These are phyloP conservation scores for Dendrolimus punctatus DNA, from an alignment of 1,140 invertebrate genomes.

Conservation along the genomic window DNA sequence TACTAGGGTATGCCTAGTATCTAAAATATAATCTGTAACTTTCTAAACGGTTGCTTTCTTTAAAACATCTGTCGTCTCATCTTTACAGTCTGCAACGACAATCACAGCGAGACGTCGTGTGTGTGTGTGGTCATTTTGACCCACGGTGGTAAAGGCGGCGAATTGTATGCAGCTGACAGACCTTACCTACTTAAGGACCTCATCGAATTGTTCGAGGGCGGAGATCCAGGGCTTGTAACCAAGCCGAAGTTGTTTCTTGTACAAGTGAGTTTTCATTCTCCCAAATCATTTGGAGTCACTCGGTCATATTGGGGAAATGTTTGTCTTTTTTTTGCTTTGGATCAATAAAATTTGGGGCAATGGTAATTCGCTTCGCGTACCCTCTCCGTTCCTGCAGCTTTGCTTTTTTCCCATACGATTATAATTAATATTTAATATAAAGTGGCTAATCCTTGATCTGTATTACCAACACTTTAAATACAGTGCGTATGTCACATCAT, in stretches of 20 bases:
- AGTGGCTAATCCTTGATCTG: no score
- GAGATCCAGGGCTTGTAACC: slow-evolving; percentile 26
- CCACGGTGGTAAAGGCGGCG: slow-evolving; percentile 34
- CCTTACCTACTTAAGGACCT: slow-evolving; percentile 35
- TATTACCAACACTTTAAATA: no score
- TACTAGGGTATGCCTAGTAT: no score
- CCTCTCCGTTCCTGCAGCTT: no score
- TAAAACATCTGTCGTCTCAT: no score
- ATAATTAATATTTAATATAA: no score
- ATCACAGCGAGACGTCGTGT: slow-evolving; percentile 33
- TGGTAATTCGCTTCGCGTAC: no score
- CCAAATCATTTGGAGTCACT: neutral
- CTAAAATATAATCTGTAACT: no score
- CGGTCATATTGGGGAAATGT: neutral
- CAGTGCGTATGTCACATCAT: no score
- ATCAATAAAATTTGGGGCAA: no score
- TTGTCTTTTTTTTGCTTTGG: neutral
- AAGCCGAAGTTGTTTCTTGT: slow-evolving; percentile 48
- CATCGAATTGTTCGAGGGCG: slow-evolving; percentile 23
- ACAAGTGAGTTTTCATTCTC: slow-evolving; percentile 23
- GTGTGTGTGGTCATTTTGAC: slow-evolving; percentile 38
- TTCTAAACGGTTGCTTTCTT: no score
- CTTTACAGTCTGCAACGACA: slow-evolving; percentile 27
- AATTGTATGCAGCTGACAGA: slow-evolving; percentile 35
- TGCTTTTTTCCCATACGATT: no score